Conservation (phyloP, 2,888 invertebrate genomes). For the Sminthurinus aureus region DNA sequence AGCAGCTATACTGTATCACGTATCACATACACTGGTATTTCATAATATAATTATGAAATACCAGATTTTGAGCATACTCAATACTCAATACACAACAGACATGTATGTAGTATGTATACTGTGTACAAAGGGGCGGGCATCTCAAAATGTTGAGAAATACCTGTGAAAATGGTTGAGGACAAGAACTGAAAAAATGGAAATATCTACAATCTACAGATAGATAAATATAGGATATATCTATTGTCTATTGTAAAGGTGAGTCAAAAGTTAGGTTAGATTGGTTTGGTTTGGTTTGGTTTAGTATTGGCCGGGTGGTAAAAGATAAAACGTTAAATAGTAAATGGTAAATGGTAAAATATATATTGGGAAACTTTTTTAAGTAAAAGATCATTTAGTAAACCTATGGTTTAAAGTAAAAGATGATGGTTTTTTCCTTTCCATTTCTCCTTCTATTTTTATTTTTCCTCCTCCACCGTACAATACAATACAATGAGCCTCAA, state of each 20-base stretch:
- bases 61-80: no score
- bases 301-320: constrained; percentile 22
- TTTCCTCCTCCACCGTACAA: background rate
- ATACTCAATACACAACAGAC: no score
- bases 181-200: background rate
- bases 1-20: no score
- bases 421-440: background rate
- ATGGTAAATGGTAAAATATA: background rate
- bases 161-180: background rate
- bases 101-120: no score
- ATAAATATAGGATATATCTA: background rate
- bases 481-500: no score
- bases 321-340: background rate
- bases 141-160: background rate
- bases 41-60: no score
- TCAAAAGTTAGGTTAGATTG: constrained; percentile 13
- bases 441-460: background rate
- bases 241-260: background rate
- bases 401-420: background rate
- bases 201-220: no score
- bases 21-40: no score
- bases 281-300: constrained; percentile 14
- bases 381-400: constrained; percentile 12
- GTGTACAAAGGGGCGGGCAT: background rate
- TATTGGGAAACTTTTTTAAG: background rate